Evolutionary conservation across 1,140 invertebrate species (phyloP).

Genomic region (Heliconius eleuchia): DNA sequence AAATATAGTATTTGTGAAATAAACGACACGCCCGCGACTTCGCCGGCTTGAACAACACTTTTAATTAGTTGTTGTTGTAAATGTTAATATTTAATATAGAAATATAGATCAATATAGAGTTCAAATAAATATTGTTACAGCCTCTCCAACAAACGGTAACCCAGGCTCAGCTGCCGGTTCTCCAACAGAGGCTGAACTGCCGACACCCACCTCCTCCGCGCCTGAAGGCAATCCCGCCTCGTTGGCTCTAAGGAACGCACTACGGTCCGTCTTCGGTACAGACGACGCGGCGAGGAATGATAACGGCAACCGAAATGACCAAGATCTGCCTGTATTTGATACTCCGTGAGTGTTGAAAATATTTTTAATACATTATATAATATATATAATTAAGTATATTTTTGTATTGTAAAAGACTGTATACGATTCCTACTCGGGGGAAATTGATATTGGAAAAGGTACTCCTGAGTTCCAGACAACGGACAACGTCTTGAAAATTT

Average conservation of each 20-base stretch:
- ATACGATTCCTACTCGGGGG: too few relatives aligned
- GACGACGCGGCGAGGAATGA: conserved; percentile 57
- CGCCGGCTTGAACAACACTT: too few relatives aligned
- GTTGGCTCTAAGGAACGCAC: conserved; percentile 56
- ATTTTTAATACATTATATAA: neutral
- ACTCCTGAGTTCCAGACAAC: too few relatives aligned
- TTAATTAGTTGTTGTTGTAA: too few relatives aligned
- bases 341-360: conserved; percentile 52
- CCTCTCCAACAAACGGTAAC: conserved; percentile 40
- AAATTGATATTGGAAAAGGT: too few relatives aligned
- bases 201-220: conserved; percentile 61
- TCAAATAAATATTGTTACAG: conserved; percentile 20
- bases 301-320: conserved; percentile 48
- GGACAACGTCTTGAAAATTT: too few relatives aligned
- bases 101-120: neutral
- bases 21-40: too few relatives aligned
- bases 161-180: conserved; percentile 61
- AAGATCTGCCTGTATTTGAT: conserved; percentile 64
- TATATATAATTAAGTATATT: too few relatives aligned
- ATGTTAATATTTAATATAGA: too few relatives aligned
- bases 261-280: conserved; percentile 61
- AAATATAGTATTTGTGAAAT: too few relatives aligned
- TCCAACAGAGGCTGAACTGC: conserved; percentile 62
- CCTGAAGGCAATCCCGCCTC: conserved; percentile 58
- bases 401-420: too few relatives aligned